Conservation (phyloP, 1,140 invertebrate species). For the Drosophila pachea region DNA sequence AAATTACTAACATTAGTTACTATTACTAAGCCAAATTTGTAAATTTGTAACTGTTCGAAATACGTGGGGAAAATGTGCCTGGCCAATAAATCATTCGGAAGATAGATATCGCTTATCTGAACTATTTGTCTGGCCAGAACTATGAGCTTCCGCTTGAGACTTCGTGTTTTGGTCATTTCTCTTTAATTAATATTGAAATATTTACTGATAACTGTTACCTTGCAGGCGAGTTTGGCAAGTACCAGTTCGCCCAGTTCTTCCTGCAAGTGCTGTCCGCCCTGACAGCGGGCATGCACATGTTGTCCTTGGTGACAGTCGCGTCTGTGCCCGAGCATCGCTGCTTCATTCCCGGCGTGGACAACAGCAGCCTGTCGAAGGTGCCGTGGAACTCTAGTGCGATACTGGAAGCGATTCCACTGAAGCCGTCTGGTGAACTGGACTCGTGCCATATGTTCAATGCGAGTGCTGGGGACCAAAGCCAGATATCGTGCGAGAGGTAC, state of each 20-base stretch:
- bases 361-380: conserved; percentile 79
- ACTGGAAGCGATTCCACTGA: conserved; percentile 80
- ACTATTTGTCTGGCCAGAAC: no score
- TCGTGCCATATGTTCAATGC: conserved; percentile 81
- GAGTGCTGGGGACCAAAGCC: conserved; percentile 74
- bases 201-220: conserved; percentile 6
- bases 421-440: conserved; percentile 79
- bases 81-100: background rate
- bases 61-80: background rate
- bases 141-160: background rate
- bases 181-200: conserved; percentile 6
- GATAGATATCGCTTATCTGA: background rate
- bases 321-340: conserved; percentile 88
- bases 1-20: no score
- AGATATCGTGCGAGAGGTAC: conserved; percentile 82
- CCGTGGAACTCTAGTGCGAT: conserved; percentile 81
- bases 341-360: conserved; percentile 82
- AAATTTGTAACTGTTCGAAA: background rate
- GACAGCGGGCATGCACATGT: conserved; percentile 89
- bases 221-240: conserved; percentile 89
- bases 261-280: conserved; percentile 87
- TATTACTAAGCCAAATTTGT: background rate
- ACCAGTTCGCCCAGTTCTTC: conserved; percentile 87
- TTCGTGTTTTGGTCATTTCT: background rate
- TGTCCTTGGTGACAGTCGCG: conserved; percentile 87